Evolutionary conservation across 2,888 invertebrate species (phyloP), one percentile per base, ranked within the genome.

Genomic region (Orchesellides sinensis): DNA sequence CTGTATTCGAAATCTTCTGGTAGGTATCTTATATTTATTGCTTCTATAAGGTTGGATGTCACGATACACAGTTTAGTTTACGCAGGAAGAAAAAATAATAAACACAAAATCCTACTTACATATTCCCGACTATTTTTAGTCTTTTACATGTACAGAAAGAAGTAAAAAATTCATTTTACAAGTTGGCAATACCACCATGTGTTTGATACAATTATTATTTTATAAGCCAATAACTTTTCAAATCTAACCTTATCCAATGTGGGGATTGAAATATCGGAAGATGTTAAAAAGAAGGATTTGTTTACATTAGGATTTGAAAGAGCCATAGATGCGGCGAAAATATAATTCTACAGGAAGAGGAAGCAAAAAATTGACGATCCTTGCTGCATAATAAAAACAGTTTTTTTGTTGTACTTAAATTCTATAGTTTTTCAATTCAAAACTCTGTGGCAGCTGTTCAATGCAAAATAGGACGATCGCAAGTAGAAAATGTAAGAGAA

Each of bases 71-170:
- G 21, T 52, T 21, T 52, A 52, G n/a, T 29, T 17, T 17, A 40
- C 14, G 23, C 17, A 23, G 65, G 45, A 40, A 35, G 65, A 40
- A 65, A 32, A 49, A 77, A 77, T 77, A 77, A 77, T 77, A 77
- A 77, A 77, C 75, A 75, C 12, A n/a, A 25, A 25, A 25, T 68
- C 54, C 49, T 74, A 35, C 47, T 27, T 59, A 25, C 19, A 19
- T 23, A 49, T 61, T 54, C 52, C 17, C 19, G 52, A 77, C 77
- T 77, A 77, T 77, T 77, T 77, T 77, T 77, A 77, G 77, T 56
- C 68, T 77, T 77, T 65, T 63, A 49, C 54, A 35, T 47, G 47
- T 56, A 35, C 10, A 25, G 66, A 54, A 29, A 27, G 45, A 45
- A 65, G 52, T 25, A 21, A 65, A 65, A 40, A 12, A 17, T 1